Percentiles rank a stretch among this genome's conserved stretches.
These are phyloP conservation scores for Zaprionus obscuricornis DNA, from an alignment of 2,888 invertebrate species.

Conservation along the genomic window DNA sequence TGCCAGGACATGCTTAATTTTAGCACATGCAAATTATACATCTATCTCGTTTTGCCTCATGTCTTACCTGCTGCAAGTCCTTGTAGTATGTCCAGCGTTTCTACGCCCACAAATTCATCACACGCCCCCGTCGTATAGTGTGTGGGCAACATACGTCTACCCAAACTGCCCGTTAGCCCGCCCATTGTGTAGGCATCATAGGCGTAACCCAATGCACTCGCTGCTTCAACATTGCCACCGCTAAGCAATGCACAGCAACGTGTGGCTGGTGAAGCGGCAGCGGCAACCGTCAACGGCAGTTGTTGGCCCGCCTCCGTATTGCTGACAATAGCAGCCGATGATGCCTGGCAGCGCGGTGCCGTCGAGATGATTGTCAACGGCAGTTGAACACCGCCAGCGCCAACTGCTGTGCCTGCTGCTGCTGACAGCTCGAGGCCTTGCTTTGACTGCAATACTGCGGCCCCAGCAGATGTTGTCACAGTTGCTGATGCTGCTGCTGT, in stretches of 20 bases:
- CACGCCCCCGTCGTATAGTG: constrained; percentile 55
- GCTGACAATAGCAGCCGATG: constrained; percentile 41
- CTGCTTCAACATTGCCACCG: constrained; percentile 50
- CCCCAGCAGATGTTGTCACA: constrained; percentile 31
- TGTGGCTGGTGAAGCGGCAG: constrained; percentile 71
- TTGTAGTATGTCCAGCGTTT: constrained; percentile 82
- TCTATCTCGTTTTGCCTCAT: not conserved
- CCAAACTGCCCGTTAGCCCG: constrained; percentile 73
- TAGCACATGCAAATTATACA: not conserved
- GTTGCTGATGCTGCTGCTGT: constrained; percentile 41
- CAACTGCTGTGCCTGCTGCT: constrained; percentile 26
- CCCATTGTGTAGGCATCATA: constrained; percentile 76
- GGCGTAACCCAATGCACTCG: constrained; percentile 57
- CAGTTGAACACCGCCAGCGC: constrained; percentile 64
- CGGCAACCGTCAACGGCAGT: constrained; percentile 59
- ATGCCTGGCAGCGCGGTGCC: constrained; percentile 79
- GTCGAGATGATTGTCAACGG: constrained; percentile 82
- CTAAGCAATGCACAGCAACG: constrained; percentile 81
- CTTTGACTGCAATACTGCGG: constrained; percentile 55
- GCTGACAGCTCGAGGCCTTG: constrained; percentile 65
- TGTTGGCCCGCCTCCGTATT: constrained; percentile 66
- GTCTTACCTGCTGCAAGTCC: constrained; percentile 82
- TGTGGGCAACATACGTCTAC: constrained; percentile 57
- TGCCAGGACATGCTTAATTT: not conserved
- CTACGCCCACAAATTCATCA: constrained; percentile 81